Conservation (phyloP, 2,113 vertebrate species). For the Notothenia coriiceps region DNA sequence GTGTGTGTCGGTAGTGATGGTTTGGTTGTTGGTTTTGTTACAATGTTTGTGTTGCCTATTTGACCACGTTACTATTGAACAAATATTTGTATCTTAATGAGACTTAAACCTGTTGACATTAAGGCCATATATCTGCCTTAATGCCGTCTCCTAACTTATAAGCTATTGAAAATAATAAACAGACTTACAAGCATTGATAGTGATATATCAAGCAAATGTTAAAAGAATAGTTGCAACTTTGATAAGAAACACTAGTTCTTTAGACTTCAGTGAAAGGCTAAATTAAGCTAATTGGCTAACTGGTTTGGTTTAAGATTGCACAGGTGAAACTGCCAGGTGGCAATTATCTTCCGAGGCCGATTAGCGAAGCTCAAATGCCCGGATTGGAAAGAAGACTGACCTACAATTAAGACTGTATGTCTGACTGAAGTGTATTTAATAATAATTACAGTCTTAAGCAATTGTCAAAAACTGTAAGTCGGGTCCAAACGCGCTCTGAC, state of each 20-base stretch:
- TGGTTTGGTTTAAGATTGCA: conserved; percentile 7
- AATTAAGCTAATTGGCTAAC: conserved; percentile 19
- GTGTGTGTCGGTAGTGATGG: too few species aligned
- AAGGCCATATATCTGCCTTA: neutral
- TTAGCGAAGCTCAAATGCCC: neutral
- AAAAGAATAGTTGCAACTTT: neutral
- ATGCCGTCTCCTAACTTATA: too few species aligned
- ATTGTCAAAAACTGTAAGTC: neutral
- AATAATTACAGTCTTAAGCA: too few species aligned
- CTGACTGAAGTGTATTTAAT: neutral
- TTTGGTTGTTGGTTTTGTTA: too few species aligned
- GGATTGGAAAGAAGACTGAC: neutral
- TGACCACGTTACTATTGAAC: neutral
- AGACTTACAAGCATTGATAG: neutral
- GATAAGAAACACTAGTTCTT: neutral
- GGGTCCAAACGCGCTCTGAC: neutral
- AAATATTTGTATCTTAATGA: neutral
- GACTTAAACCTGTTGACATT: neutral
- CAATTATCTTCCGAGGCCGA: conserved; percentile 21
- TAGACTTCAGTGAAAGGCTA: neutral
- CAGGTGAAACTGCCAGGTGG: conserved; percentile 34
- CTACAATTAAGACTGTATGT: neutral
- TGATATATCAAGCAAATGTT: too few species aligned
- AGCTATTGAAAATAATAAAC: neutral
- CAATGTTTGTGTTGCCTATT: too few species aligned